Base-by-base conservation (phyloP, 2,797 vertebrate species). In the Channallabes apus region DNA sequence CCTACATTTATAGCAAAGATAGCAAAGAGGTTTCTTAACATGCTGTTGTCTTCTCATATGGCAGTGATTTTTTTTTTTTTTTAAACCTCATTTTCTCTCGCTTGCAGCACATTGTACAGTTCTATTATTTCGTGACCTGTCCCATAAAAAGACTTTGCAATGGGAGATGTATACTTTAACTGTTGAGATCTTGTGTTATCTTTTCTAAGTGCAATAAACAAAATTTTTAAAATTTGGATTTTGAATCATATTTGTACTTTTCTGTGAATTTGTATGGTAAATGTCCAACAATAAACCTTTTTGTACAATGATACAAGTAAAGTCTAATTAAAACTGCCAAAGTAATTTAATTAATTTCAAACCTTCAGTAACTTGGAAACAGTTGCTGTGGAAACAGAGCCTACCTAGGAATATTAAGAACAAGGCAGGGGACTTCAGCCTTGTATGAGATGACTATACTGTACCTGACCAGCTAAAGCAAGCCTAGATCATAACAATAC, bases 161-260 rank as follows among this genome's bases (percentile, higher is more conserved):
- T 93, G 92, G 93, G 93, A 92, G 90, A 91, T 93, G 89, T 92
- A 75, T 41, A 93, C 88, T 91, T 91, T 88, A 85, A 88, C 67
- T 86, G 32, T 82, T 86, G 51, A 89, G 65, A 77, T 32, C 32
- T 32, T 32, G 32, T 76, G 86, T 84, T 88, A 27, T 89, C n/a
- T 80, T 90, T 41, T 86, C 80, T 88, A 86, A 84, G 86, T 91
- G 87, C 90, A 90, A 84, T 90, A 91, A 78, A 89, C 87, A 82
- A 9, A 84, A 59, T 89, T 82, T 90, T 6, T 88, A 22, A 84
- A 76, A 46, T 65, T 77, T 80, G 75, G 51, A 80, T 82, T 75
- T n/a, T 56, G 22, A 46, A 83, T 17, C 38, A 69, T 12, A 54
- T 32, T 75, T 68, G 15, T 35, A 61, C 1, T 2, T 46, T 79